Conservation (phyloP, 2,113 vertebrate species). For the Hymenochirus boettgeri region DNA sequence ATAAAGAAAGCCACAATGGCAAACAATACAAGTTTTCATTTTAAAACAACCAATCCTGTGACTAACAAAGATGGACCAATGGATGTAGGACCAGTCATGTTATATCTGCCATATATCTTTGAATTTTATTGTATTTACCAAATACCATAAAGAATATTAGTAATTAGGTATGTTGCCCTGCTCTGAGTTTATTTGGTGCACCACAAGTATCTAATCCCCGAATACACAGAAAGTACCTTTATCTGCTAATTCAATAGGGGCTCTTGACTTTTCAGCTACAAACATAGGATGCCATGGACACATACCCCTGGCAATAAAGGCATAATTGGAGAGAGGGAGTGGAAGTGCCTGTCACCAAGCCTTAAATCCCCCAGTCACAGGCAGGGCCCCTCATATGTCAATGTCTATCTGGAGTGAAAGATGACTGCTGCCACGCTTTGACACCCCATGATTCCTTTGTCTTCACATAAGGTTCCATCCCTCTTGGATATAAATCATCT, state of each 20-base stretch:
- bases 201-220: too few relatives aligned
- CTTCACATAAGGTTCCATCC: slow-evolving; percentile 63
- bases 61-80: too few relatives aligned
- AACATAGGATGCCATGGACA: neutral
- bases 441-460: slow-evolving; percentile 60
- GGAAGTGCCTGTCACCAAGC: slow-evolving; percentile 28
- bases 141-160: too few relatives aligned
- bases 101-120: too few relatives aligned
- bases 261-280: neutral
- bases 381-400: slow-evolving; percentile 32
- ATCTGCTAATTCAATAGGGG: neutral
- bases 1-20: too few relatives aligned
- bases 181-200: too few relatives aligned
- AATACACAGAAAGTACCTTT: too few relatives aligned
- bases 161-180: too few relatives aligned
- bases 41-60: too few relatives aligned
- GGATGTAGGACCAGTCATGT: too few relatives aligned
- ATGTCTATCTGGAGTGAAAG: slow-evolving; percentile 27
- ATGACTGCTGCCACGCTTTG: slow-evolving; percentile 24
- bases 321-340: slow-evolving; percentile 25
- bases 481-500: slow-evolving; percentile 66
- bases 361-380: slow-evolving; percentile 36
- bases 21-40: too few relatives aligned
- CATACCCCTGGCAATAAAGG: slow-evolving; percentile 13
- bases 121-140: too few relatives aligned